Conservation (phyloP, 2,113 vertebrate species). For the Prochilodus magdalenae region DNA sequence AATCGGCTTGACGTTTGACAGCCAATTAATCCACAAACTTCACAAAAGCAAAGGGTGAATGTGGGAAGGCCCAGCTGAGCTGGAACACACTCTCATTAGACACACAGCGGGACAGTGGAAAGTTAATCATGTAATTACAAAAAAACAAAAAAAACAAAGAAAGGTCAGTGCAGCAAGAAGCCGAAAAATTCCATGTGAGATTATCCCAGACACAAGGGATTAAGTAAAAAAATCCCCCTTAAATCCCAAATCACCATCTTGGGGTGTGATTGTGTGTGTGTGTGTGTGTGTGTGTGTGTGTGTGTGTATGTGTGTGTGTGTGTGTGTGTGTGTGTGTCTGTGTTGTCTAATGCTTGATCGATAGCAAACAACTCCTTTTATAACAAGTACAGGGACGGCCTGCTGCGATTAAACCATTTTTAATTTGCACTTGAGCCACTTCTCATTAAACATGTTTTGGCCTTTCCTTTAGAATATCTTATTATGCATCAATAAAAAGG, state of each 20-base stretch:
- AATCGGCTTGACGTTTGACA: slow-evolving; percentile 37
- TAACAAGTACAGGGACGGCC: neutral
- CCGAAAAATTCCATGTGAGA: slow-evolving; percentile 52
- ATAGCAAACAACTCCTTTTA: neutral
- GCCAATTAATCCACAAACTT: slow-evolving; percentile 43
- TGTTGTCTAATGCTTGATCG: neutral
- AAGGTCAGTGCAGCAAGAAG: slow-evolving; percentile 33
- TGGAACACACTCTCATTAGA: slow-evolving; percentile 31
- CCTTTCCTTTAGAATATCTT: neutral
- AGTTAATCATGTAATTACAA: slow-evolving; percentile 53
- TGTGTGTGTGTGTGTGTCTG: slow-evolving; percentile 18
- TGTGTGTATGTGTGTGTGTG: slow-evolving; percentile 2
- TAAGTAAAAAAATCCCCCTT: slow-evolving; percentile 49
- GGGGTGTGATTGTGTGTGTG: neutral
- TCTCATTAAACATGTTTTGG: neutral
- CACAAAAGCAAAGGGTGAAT: neutral
- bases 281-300: neutral
- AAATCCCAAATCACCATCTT: slow-evolving; percentile 34
- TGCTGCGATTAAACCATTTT: slow-evolving; percentile 20
- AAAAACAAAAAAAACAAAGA: slow-evolving; percentile 31
- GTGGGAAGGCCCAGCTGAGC: neutral
- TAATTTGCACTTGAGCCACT: neutral
- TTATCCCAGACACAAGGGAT: slow-evolving; percentile 54
- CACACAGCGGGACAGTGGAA: slow-evolving; percentile 38
- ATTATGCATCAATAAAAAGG: slow-evolving; percentile 8